These are phyloP conservation scores for Nymphalis c-album DNA, from an alignment of 2,888 invertebrate species.

Conservation along the genomic window DNA sequence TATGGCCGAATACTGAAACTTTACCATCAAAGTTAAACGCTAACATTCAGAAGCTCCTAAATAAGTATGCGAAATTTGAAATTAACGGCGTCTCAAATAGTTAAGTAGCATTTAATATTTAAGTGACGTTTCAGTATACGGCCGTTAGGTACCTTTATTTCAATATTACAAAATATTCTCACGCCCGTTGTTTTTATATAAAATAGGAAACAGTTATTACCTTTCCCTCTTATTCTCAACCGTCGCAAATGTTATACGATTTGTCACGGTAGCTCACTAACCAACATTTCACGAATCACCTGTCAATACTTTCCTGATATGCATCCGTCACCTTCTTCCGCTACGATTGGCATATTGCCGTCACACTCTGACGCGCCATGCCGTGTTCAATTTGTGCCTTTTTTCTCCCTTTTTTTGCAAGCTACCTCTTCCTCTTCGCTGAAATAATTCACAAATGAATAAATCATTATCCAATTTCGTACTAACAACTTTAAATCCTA, in stretches of 20 bases:
- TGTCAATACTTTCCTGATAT: constrained; percentile 55
- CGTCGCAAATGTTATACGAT: constrained; percentile 47
- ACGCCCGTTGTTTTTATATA: constrained; percentile 17
- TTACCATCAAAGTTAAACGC: no score
- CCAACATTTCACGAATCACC: constrained; percentile 53
- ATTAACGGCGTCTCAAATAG: no score
- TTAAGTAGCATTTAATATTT: no score
- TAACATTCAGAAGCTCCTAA: no score
- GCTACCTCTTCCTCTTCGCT: constrained; percentile 64
- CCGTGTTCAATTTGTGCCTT: constrained; percentile 52
- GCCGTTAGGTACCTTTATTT: no score
- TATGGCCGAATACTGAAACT: no score
- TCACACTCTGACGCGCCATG: constrained; percentile 66
- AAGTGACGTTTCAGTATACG: no score
- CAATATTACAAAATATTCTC: constrained; percentile 3
- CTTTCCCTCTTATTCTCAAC: constrained; percentile 44
- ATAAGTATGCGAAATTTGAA: no score
- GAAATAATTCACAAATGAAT: constrained; percentile 69
- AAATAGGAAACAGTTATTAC: constrained; percentile 41
- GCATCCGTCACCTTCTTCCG: constrained; percentile 65
- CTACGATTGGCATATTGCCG: constrained; percentile 52
- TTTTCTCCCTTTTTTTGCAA: constrained; percentile 54
- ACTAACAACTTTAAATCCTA: constrained; percentile 45
- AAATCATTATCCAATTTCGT: constrained; percentile 53
- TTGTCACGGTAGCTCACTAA: constrained; percentile 61